Conservation (phyloP, 64 coral and sea anemone species). For the Cladopsammia gracilis region DNA sequence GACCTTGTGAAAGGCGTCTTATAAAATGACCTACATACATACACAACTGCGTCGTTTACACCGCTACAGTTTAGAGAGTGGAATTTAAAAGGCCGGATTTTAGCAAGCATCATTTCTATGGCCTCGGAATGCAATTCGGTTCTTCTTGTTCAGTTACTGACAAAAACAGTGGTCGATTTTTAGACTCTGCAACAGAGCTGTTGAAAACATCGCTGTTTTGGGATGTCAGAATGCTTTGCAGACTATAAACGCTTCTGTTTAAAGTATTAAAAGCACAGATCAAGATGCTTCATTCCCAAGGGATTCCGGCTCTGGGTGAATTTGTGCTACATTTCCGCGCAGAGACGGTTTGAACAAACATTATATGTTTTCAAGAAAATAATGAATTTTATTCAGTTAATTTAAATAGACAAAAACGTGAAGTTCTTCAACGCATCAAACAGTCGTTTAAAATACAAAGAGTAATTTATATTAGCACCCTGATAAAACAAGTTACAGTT, state of each 20-base stretch:
- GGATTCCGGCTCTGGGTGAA: background rate
- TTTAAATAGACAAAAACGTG: background rate
- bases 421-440: background rate
- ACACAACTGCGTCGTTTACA: background rate
- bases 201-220: background rate
- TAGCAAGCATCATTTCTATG: background rate
- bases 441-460: background rate
- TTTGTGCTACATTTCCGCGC: background rate
- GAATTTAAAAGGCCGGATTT: too few relatives aligned
- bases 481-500: background rate
- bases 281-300: too few relatives aligned
- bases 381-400: background rate
- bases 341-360: background rate
- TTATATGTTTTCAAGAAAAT: background rate
- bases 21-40: background rate
- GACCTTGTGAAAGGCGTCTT: background rate
- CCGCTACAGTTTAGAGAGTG: background rate
- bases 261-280: too few relatives aligned
- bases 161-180: background rate
- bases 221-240: background rate
- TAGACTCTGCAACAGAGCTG: background rate
- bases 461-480: constrained; percentile 24
- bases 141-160: background rate
- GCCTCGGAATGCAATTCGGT: background rate
- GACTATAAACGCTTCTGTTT: background rate